phyloP scores from a whole-genome alignment of 2,888 invertebrate species.

The Halocaridina rubra region DNA sequence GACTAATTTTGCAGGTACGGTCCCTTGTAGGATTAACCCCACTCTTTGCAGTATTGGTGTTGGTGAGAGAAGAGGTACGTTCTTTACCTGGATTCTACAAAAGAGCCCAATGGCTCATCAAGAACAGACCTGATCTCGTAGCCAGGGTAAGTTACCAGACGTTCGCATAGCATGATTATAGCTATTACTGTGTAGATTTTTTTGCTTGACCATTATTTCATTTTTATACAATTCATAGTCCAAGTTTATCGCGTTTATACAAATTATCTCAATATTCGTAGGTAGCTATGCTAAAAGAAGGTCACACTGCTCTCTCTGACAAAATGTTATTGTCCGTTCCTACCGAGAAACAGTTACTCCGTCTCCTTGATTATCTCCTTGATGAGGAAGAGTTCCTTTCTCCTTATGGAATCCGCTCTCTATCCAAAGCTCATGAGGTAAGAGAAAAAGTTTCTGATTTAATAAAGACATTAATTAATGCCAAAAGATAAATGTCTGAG shows the following conservation, averaged over 20 bases:
- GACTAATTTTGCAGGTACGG: constrained; percentile 31
- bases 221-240: not conserved
- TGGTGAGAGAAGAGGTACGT: constrained; percentile 33
- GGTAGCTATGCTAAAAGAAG: constrained; percentile 66
- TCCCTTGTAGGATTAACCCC: constrained; percentile 41
- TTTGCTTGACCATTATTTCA: not conserved
- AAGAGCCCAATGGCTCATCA: constrained; percentile 67
- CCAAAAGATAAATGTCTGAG: no score
- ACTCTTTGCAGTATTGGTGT: constrained; percentile 44
- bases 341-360: constrained; percentile 66
- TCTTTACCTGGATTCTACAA: constrained; percentile 66
- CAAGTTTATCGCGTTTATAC: no score
- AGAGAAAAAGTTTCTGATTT: no score
- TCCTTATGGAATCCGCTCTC: constrained; percentile 68
- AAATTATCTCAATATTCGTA: constrained; percentile 39
- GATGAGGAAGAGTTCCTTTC: constrained; percentile 68
- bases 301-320: constrained; percentile 24
- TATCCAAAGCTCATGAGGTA: constrained; percentile 67
- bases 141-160: constrained; percentile 64
- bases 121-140: constrained; percentile 67
- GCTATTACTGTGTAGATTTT: not conserved
- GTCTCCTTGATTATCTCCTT: constrained; percentile 67
- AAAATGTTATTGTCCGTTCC: constrained; percentile 66
- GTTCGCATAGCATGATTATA: no score
- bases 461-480: no score